Conservation (phyloP, 1,140 invertebrate genomes). For the Caenorhabditis brenneri region DNA sequence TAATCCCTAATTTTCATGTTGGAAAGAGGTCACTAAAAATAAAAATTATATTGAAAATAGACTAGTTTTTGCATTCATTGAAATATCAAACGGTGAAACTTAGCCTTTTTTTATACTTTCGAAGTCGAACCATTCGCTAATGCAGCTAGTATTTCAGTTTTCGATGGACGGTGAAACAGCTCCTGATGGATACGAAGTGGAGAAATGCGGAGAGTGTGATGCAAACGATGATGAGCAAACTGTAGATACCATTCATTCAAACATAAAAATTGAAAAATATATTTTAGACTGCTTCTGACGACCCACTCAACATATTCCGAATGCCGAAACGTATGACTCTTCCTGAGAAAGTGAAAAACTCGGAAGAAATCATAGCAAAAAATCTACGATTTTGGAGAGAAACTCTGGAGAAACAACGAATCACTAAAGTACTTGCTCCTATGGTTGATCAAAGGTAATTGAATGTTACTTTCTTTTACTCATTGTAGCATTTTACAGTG, state of each 20-base stretch:
- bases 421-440: constrained; percentile 68
- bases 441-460: constrained; percentile 70
- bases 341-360: constrained; percentile 11
- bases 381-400: constrained; percentile 63
- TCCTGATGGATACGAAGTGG: constrained; percentile 18
- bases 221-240: background rate
- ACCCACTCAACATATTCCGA: constrained; percentile 34
- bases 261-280: background rate
- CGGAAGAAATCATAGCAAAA: constrained; percentile 32
- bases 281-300: background rate
- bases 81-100: too few species aligned
- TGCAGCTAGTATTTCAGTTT: background rate
- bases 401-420: constrained; percentile 49
- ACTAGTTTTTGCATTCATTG: too few species aligned
- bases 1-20: too few species aligned
- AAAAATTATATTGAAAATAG: too few species aligned
- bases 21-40: too few species aligned
- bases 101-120: too few species aligned
- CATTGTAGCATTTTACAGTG: constrained; percentile 61
- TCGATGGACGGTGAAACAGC: constrained; percentile 38
- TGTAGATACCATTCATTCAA: too few species aligned
- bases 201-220: constrained; percentile 38
- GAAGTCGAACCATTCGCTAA: too few species aligned
- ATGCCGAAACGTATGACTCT: constrained; percentile 44
- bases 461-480: background rate